Evolutionary conservation across 2,113 vertebrate genomes (phyloP), one percentile per base, ranked within the genome.

Genomic region (Chascanopsetta lugubris): DNA sequence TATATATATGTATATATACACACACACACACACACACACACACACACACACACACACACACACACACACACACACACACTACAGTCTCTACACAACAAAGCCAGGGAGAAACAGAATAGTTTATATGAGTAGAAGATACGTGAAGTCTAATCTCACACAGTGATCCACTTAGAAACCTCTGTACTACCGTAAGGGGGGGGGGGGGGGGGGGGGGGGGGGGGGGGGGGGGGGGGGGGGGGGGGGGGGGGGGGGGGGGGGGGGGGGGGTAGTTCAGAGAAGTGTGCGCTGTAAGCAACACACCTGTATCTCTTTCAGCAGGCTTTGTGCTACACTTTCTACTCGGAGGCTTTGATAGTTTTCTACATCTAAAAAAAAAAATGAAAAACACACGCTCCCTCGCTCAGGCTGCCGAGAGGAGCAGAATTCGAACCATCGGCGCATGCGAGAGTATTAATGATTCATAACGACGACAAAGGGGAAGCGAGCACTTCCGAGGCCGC

Each of bases 101-200:
- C n/a, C n/a, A n/a, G n/a, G n/a, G n/a, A n/a, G n/a, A n/a, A n/a
- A n/a, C n/a, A n/a, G n/a, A n/a, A n/a, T n/a, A n/a, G n/a, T n/a
- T n/a, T n/a, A n/a, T n/a, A n/a, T n/a, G n/a, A n/a, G n/a, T n/a
- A n/a, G n/a, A n/a, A n/a, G n/a, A n/a, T n/a, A n/a, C n/a, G n/a
- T n/a, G n/a, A n/a, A n/a, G n/a, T n/a, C n/a, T n/a, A n/a, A n/a
- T 83, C 82, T 82, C 80, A 83, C 77, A 80, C 70, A 74, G 75
- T 38, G 34, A 38, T n/a, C n/a, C n/a, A n/a, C n/a, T n/a, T n/a
- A n/a, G n/a, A n/a, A n/a, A n/a, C n/a, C n/a, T n/a, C n/a, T n/a
- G n/a, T n/a, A n/a, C n/a, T n/a, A n/a, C n/a, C n/a, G n/a, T n/a
- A n/a, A n/a, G n/a, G n/a, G n/a, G n/a, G n/a, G n/a, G n/a, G n/a